A percentile compares a stretch with the other conserved stretches of the same genome.
Conservation (phyloP, 2,888 invertebrate species). For the Oligia strigilis region DNA sequence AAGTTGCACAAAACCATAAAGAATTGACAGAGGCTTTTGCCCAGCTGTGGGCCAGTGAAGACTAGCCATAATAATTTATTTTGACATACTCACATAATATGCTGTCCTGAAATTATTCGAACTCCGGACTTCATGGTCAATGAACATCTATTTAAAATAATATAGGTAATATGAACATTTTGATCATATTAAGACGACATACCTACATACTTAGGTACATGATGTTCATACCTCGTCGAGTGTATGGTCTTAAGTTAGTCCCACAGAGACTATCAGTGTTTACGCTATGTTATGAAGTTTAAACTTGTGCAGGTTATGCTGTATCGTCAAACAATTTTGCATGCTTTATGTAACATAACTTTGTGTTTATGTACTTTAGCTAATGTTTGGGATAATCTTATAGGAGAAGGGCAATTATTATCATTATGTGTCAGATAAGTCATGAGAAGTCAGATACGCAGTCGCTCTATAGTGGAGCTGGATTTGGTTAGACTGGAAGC, state of each 20-base stretch:
- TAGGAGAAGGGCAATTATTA: not conserved
- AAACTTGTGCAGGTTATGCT: constrained; percentile 36
- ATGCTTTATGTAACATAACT: constrained; percentile 20
- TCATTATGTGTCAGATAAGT: not conserved
- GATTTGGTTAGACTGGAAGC: not conserved
- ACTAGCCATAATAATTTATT: not conserved
- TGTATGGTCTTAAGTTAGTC: constrained; percentile 26
- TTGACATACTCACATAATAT: not conserved
- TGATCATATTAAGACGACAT: not conserved
- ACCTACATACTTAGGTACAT: not conserved
- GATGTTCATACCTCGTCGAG: not conserved
- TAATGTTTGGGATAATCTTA: constrained; percentile 12
- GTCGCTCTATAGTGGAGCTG: not conserved
- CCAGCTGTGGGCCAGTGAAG: not conserved
- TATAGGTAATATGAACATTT: constrained; percentile 1
- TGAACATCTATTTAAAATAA: not conserved
- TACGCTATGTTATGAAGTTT: constrained; percentile 39
- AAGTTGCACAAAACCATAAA: not conserved
- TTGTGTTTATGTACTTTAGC: constrained; percentile 1
- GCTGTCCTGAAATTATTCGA: not conserved
- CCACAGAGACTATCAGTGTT: constrained; percentile 37
- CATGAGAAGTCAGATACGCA: not conserved
- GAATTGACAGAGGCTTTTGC: no score
- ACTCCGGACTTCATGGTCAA: no score
- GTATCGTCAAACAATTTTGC: constrained; percentile 50